These are phyloP conservation scores for Corythoichthys haematopterus DNA, from an alignment of 2,113 vertebrate genomes.

Conservation along the genomic window DNA sequence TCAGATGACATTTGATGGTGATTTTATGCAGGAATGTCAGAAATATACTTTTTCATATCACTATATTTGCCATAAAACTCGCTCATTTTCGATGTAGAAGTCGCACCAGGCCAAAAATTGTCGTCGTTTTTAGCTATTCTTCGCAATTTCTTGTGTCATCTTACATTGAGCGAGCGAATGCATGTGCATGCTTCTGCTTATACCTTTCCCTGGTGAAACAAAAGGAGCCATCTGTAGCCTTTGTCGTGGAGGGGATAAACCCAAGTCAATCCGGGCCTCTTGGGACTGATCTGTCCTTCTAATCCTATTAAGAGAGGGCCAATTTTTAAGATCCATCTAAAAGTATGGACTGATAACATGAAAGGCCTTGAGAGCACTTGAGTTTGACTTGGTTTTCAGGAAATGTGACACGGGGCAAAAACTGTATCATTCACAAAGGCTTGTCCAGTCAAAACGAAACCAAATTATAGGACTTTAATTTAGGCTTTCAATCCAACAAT, in stretches of 20 bases:
- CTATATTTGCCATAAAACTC: too few species aligned
- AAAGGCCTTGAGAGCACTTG: conserved; percentile 1
- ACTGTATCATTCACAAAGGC: background rate
- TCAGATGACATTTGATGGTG: too few species aligned
- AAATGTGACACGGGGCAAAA: background rate
- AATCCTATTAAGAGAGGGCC: conserved; percentile 64
- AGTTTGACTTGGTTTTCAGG: background rate
- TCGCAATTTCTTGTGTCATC: too few species aligned
- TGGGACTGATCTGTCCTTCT: conserved; percentile 48
- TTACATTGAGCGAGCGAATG: background rate
- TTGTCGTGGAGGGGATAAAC: conserved; percentile 59
- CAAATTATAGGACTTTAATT: too few species aligned
- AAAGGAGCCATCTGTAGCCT: conserved; percentile 58
- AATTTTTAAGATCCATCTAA: conserved; percentile 45
- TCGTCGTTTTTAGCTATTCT: too few species aligned
- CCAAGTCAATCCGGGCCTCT: conserved; percentile 46
- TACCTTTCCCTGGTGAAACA: conserved; percentile 39
- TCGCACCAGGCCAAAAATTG: too few species aligned
- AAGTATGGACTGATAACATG: conserved; percentile 33
- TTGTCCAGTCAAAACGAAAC: too few species aligned
- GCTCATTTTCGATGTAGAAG: too few species aligned
- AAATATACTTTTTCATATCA: too few species aligned
- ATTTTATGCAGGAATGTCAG: too few species aligned
- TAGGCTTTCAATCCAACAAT: too few species aligned
- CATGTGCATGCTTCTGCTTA: conserved; percentile 9